phyloP scores from a whole-genome alignment of 2,113 vertebrate genomes.

The Chloropsis hardwickii region DNA sequence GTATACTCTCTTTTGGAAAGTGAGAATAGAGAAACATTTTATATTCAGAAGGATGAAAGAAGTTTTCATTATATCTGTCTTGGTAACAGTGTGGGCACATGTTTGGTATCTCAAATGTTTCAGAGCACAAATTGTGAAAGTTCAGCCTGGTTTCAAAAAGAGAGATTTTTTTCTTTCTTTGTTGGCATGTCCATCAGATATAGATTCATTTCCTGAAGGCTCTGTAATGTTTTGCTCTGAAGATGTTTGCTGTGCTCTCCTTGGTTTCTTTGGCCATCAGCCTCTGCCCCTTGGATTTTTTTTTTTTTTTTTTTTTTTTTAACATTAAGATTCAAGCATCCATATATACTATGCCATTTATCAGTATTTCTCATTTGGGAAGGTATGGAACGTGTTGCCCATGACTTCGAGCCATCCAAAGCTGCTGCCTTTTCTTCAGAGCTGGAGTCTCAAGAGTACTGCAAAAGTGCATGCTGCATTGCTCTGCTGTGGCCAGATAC shows the following conservation, averaged over 20 bases:
- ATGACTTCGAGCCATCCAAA: neutral
- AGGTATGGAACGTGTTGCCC: neutral
- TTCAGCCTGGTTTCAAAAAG: neutral
- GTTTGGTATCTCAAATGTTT: neutral
- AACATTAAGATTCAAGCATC: neutral
- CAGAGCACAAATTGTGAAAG: neutral
- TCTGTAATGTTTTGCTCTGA: neutral
- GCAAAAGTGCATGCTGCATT: accelerated
- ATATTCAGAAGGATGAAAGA: neutral
- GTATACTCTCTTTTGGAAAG: neutral
- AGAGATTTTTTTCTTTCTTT: neutral
- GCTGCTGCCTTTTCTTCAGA: neutral
- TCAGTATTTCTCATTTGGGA: neutral
- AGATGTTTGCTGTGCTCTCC: neutral
- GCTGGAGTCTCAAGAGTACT: neutral
- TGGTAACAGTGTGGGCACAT: neutral
- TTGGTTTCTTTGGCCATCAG: neutral
- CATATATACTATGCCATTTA: neutral
- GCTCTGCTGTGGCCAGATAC: neutral
- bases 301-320: neutral
- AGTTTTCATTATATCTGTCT: neutral
- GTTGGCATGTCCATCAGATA: neutral
- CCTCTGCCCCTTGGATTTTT: neutral
- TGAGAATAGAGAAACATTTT: neutral
- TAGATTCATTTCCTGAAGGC: neutral